These are phyloP conservation scores for Syngnathus scovelli DNA, from an alignment of 2,113 vertebrate species.

Conservation along the genomic window DNA sequence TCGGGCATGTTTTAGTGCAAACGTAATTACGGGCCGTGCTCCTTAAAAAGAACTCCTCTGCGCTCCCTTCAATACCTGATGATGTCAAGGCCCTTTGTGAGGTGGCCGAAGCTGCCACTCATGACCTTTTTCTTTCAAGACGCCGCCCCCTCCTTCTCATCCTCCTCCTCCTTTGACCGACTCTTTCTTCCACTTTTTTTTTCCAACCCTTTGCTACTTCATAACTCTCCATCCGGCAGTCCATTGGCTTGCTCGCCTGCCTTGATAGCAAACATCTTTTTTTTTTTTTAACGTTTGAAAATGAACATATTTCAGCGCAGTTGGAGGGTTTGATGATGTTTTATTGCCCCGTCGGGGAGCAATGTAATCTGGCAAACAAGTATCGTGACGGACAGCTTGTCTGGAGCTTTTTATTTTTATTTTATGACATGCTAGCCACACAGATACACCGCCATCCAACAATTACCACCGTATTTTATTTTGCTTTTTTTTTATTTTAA, in stretches of 20 bases:
- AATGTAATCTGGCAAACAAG: conserved; percentile 75
- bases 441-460: conserved; percentile 39
- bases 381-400: conserved; percentile 74
- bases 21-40: conserved; percentile 85
- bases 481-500: conserved; percentile 18
- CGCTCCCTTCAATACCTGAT: conserved; percentile 82
- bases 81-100: conserved; percentile 83
- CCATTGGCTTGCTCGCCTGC: conserved; percentile 54
- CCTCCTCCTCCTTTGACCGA: conserved; percentile 57
- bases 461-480: conserved; percentile 29
- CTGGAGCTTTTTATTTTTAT: conserved; percentile 53
- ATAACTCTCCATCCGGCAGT: conserved; percentile 63
- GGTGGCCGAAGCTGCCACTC: conserved; percentile 74
- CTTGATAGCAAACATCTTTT: background rate
- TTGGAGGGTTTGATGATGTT: conserved; percentile 45
- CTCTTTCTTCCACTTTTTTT: conserved; percentile 69
- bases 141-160: background rate
- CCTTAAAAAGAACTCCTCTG: conserved; percentile 76
- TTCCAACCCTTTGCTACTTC: conserved; percentile 69
- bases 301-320: conserved; percentile 59
- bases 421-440: conserved; percentile 54
- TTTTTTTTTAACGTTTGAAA: background rate
- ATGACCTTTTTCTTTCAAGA: conserved; percentile 72
- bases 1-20: conserved; percentile 87
- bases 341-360: conserved; percentile 59